Evolutionary conservation across 2,888 invertebrate genomes (phyloP), one percentile per base, ranked within the genome.

Genomic region (Halictus ligatus): DNA sequence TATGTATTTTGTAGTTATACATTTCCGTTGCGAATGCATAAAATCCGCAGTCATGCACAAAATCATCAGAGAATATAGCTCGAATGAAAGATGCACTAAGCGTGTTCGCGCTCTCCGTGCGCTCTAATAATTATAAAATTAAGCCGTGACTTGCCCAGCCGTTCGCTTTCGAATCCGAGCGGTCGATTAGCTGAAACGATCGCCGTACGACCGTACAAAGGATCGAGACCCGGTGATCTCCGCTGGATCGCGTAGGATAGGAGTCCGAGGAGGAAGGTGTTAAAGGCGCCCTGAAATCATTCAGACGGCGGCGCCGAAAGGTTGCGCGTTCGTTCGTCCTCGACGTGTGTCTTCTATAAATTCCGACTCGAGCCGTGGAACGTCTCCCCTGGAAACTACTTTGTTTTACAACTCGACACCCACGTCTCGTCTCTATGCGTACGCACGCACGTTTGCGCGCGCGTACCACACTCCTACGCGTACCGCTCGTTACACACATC

Each of bases 391-490:
- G 84, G 81, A 86, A 85, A 89, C 84, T 81, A 88, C 81, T 89
- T 92, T 88, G 89, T 88, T 88, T 88, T 85, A 90, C 88, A 89
- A 87, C 87, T 90, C 88, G 85, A 88, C 91, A 89, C 89, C 90
- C 90, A 88, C 89, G 88, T 86, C 86, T 90, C 89, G 90, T 90
- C 84, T 88, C 89, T 88, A 90, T 88, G 90, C 91, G 88, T 83
- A 87, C 84, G 81, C 91, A 89, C 90, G 88, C 88, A 81, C 85
- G 80, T 80, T 83, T 75, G 74, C 87, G 77, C 85, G 77, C 69
- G 71, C 78, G 64, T 13, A 21, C 8, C 64, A 77, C 78, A 77
- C 72, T 46, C 80, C 73, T 78, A 83, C 81, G n/a, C 83, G 54
- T 74, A 50, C 54, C 21, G 35, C 54, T 50, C 81, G 77, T 64